Base-by-base conservation (phyloP, 2,797 vertebrate species). In the Enteromius fasciolatus region DNA sequence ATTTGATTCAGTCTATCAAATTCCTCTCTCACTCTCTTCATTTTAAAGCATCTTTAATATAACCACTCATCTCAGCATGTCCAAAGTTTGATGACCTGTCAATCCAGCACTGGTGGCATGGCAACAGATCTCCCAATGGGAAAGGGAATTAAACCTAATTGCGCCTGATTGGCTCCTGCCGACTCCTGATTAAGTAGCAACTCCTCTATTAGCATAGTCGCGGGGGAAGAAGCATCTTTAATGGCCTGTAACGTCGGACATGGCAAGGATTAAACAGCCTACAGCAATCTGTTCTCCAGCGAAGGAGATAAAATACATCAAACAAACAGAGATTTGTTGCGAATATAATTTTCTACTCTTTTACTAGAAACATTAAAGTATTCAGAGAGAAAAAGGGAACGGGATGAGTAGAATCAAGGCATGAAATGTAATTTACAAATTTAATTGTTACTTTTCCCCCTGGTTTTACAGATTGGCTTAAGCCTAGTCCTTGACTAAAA, bases 151-250 rank as follows among this genome's bases (percentile, higher is more conserved):
- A 89, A 84, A 83, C 89, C 88, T 94, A 93, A 94, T 94, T 93
- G 92, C 85, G 86, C 82, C 89, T 94, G 94, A 94, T 94, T 94
- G 93, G 92, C 92, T 94, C 92, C 92, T 89, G 90, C 92, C 91
- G 91, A 92, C 89, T 93, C 87, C 90, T 92, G 92, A 94, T 94
- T 91, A 93, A 91, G 84, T 76, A 90, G 83, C 90, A 89, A 91
- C 86, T 80, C 90, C 83, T 87, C 89, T 87, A 92, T 94, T 93
- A 92, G 87, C 88, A 91, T 90, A 80, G 84, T 76, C 80, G 77
- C 85, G 84, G 84, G 70, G 80, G 76, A 86, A 61, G 63, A 52
- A 86, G 86, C 85, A 78, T 87, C 83, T 87, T 87, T 86, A 89
- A 89, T 83, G 80, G 85, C 77, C 57, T 39, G 81, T 87, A 89